Percentiles rank a stretch among this genome's conserved stretches.
These are phyloP conservation scores for Mercenaria mercenaria DNA, from an alignment of 1,140 invertebrate genomes.

Conservation along the genomic window DNA sequence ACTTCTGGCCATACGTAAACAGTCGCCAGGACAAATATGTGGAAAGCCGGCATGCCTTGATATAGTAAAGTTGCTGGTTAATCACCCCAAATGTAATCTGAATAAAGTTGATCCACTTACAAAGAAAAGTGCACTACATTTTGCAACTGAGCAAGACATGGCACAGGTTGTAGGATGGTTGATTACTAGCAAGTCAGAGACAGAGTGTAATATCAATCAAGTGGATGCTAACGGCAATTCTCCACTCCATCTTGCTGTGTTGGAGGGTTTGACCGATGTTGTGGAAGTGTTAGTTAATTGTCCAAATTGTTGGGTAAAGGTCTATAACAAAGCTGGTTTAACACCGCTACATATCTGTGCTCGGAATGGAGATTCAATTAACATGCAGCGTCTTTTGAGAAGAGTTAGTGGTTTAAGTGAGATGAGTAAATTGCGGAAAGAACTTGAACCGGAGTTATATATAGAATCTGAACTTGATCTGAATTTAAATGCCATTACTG, in stretches of 20 bases:
- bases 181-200: conserved; percentile 8
- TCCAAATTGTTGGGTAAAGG: conserved; percentile 37
- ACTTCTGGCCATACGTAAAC: conserved; percentile 55
- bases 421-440: background rate
- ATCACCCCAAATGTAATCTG: conserved; percentile 44
- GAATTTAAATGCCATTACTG: conserved; percentile 54
- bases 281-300: conserved; percentile 31
- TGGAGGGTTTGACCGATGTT: background rate
- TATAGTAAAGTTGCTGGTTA: conserved; percentile 28
- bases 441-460: background rate
- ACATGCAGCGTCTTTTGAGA: conserved; percentile 16
- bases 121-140: conserved; percentile 59
- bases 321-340: conserved; percentile 52
- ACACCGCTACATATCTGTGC: conserved; percentile 43
- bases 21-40: conserved; percentile 30
- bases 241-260: conserved; percentile 51
- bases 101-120: conserved; percentile 59
- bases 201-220: conserved; percentile 39
- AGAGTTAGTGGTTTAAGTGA: background rate
- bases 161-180: conserved; percentile 41
- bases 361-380: background rate
- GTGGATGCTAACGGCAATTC: conserved; percentile 42
- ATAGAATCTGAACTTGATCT: conserved; percentile 15
- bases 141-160: conserved; percentile 46
- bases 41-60: conserved; percentile 4